phyloP scores from a whole-genome alignment of 30 jellyfish, hydroid and myxozoan species.

The Aurelia aurita region DNA sequence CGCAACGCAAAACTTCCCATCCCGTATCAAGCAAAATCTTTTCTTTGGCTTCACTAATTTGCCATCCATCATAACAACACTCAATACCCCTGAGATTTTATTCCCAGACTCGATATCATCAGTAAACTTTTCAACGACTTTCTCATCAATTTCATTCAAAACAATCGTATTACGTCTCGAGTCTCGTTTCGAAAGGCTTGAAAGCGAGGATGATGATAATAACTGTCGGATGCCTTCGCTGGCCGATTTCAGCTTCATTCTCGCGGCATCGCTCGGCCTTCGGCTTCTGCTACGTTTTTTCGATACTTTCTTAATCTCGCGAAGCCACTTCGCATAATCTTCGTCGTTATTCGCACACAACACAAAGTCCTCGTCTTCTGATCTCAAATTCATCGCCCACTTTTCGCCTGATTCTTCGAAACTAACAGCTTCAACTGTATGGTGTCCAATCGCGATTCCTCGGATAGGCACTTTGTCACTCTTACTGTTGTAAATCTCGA shows the following conservation, averaged over 20 bases:
- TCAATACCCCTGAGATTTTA: slow-evolving; percentile 77
- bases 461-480: slow-evolving; percentile 71
- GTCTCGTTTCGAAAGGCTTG: slow-evolving; percentile 72
- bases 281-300: slow-evolving; percentile 54
- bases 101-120: slow-evolving; percentile 81
- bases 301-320: slow-evolving; percentile 54
- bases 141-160: slow-evolving; percentile 78
- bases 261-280: slow-evolving; percentile 57
- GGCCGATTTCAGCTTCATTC: slow-evolving; percentile 51
- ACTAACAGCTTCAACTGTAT: slow-evolving; percentile 17
- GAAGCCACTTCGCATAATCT: slow-evolving; percentile 64
- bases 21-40: slow-evolving; percentile 86
- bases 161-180: slow-evolving; percentile 85
- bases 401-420: slow-evolving; percentile 66
- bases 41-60: slow-evolving; percentile 66
- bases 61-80: slow-evolving; percentile 25
- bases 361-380: slow-evolving; percentile 34
- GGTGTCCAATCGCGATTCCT: slow-evolving; percentile 46
- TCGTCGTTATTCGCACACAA: slow-evolving; percentile 73
- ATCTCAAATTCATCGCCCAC: slow-evolving; percentile 59
- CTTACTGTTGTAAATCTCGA: slow-evolving; percentile 68
- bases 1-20: slow-evolving; percentile 82
- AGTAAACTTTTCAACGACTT: slow-evolving; percentile 82
- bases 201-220: slow-evolving; percentile 52
- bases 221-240: slow-evolving; percentile 57